A percentile compares a stretch with the other conserved stretches of the same genome.
Conservation (phyloP, 2,888 invertebrate genomes). For the Digitonthophagus gazella region DNA sequence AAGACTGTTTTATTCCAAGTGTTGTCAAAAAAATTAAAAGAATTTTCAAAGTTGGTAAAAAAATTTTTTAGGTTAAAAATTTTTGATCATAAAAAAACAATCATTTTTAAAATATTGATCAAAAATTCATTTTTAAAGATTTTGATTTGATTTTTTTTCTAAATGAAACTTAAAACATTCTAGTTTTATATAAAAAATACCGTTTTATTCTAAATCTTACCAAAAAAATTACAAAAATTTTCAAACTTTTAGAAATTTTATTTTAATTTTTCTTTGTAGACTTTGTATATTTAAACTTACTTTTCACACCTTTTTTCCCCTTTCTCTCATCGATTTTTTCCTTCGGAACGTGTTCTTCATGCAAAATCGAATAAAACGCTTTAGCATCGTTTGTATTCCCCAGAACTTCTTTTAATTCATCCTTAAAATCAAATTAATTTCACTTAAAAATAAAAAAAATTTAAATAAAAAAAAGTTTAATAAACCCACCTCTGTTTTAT, state of each 20-base stretch:
- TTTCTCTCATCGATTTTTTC: slow-evolving; percentile 47
- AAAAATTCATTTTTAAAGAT: too few relatives aligned
- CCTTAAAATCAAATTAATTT: slow-evolving; percentile 52
- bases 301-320: slow-evolving; percentile 36
- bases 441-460: not conserved
- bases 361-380: slow-evolving; percentile 68
- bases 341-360: slow-evolving; percentile 62
- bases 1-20: too few relatives aligned
- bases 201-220: too few relatives aligned
- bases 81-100: too few relatives aligned
- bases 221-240: too few relatives aligned
- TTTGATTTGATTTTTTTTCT: too few relatives aligned
- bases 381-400: slow-evolving; percentile 71
- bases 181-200: too few relatives aligned
- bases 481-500: slow-evolving; percentile 18
- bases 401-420: slow-evolving; percentile 67
- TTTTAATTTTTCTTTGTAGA: slow-evolving; percentile 8
- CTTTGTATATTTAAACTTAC: slow-evolving; percentile 32
- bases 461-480: not conserved
- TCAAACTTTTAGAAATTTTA: not conserved
- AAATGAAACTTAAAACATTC: too few relatives aligned
- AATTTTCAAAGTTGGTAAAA: too few relatives aligned
- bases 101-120: not conserved
- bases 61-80: too few relatives aligned
- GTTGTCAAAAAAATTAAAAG: too few relatives aligned